Conservation (phyloP, 2,113 vertebrate species). For the Abramis brama region DNA sequence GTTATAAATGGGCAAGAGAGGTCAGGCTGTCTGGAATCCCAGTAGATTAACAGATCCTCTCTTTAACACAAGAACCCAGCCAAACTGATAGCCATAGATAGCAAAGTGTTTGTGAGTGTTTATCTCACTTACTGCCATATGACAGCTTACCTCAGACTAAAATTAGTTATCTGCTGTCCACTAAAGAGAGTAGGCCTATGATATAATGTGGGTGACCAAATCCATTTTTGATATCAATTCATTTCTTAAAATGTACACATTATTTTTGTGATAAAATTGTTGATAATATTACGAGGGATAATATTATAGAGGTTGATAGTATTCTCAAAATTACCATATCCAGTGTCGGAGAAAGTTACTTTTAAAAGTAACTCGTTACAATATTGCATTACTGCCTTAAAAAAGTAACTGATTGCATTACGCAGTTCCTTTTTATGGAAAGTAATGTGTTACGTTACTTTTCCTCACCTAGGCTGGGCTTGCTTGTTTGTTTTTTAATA, state of each 20-base stretch:
- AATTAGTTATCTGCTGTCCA: slow-evolving; percentile 57
- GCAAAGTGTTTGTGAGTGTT: slow-evolving; percentile 47
- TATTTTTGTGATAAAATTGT: neutral
- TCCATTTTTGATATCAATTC: neutral
- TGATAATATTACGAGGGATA: neutral
- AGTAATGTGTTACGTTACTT: too few relatives aligned
- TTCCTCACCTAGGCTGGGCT: too few relatives aligned
- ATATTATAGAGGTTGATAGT: neutral
- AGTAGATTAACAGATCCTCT: slow-evolving; percentile 61
- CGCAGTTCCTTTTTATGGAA: too few relatives aligned
- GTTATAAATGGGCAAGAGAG: slow-evolving; percentile 57
- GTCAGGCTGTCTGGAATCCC: slow-evolving; percentile 62
- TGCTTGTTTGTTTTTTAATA: too few relatives aligned
- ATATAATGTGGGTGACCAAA: neutral
- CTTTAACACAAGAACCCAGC: slow-evolving; percentile 37
- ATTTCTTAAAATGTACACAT: too few relatives aligned
- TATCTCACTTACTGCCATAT: slow-evolving; percentile 48
- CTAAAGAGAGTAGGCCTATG: neutral
- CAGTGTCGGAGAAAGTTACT: too few relatives aligned
- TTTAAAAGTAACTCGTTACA: too few relatives aligned
- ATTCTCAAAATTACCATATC: neutral
- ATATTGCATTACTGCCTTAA: too few relatives aligned
- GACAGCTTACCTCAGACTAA: slow-evolving; percentile 55
- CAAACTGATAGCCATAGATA: slow-evolving; percentile 53
- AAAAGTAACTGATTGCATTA: too few relatives aligned